Base-by-base conservation (phyloP, 2,113 vertebrate genomes). In the Anarhynchus alexandrinus region DNA sequence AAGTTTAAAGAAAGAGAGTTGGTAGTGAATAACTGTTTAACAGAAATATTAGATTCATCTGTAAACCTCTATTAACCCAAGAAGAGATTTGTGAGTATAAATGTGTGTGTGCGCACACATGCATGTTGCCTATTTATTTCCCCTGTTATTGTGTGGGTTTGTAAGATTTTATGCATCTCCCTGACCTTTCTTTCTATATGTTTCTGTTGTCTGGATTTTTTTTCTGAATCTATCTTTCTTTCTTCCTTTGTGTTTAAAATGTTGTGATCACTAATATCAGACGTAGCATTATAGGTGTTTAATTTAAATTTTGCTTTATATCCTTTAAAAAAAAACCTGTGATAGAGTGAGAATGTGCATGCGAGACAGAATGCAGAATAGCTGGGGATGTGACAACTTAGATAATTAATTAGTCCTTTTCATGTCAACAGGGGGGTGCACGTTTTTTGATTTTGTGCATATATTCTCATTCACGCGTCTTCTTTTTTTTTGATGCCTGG, bases 341-440 rank as follows among this genome's bases (percentile, higher is more conserved):
- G 55, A 91, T 82, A 61, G 27, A 65, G 66, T 82, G 91, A 83
- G 62, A 92, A 89, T 59, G 40, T 85, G 49, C 54, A 74, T 66
- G 77, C 2, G 3, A 86, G 85, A 82, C 76, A 86, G 86, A 74
- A 96, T 30, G 43, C 55, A 87, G 82, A 94, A 59, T 72, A 93
- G 58, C 80, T 67, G 69, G 38, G n/a, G 26, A 96, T 84, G 74
- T 94, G 96, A 96, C 94, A 95, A 78, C 77, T 86, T 88, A 84
- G 86, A 93, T 94, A 95, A 96, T 96, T 96, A 96, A 96, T 96
- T 97, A 95, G 91, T 95, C 91, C 66, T 94, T 97, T 96, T 96
- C 88, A 93, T 92, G 83, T 92, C 86, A 95, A 73, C 77, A 57
- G 67, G 64, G 38, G 58, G 76, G 69, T 86, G 74, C 67, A 71